phyloP scores from a whole-genome alignment of 2,888 invertebrate species.

The Thumatha senex region DNA sequence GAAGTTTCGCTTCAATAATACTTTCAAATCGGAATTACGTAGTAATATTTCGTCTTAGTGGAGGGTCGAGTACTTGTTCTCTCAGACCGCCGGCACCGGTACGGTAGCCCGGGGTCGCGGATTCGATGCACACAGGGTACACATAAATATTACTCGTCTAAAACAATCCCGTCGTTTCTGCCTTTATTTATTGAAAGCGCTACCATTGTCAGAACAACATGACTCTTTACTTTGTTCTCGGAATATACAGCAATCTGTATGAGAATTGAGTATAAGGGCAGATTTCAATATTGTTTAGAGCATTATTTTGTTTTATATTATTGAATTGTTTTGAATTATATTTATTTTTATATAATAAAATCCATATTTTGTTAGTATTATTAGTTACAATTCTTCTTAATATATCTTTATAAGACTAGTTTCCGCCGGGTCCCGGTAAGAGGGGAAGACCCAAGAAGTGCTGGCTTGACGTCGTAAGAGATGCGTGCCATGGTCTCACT shows the following conservation, averaged over 20 bases:
- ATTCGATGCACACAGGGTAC: conserved; percentile 53
- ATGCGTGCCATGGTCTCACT: too few relatives aligned
- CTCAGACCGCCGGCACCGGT: conserved; percentile 63
- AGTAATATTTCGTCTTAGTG: background rate
- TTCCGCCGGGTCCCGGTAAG: too few relatives aligned
- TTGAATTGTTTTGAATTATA: too few relatives aligned
- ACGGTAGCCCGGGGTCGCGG: conserved; percentile 73
- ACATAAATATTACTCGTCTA: conserved; percentile 73
- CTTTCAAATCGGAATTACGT: too few relatives aligned
- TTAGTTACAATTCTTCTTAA: too few relatives aligned
- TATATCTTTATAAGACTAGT: too few relatives aligned
- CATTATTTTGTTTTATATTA: too few relatives aligned
- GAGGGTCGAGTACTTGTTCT: background rate
- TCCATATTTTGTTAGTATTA: too few relatives aligned
- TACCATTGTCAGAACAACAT: conserved; percentile 57
- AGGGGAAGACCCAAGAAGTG: too few relatives aligned
- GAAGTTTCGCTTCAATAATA: too few relatives aligned
- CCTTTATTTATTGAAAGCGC: conserved; percentile 69
- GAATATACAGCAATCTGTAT: background rate
- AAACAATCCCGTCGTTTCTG: conserved; percentile 70
- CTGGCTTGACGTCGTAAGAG: too few relatives aligned
- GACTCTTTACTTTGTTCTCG: conserved; percentile 30
- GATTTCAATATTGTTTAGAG: background rate
- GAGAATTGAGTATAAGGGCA: background rate
- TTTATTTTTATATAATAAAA: too few relatives aligned